Conservation (phyloP, 1,140 invertebrate genomes). For the Zaprionus taronus region DNA sequence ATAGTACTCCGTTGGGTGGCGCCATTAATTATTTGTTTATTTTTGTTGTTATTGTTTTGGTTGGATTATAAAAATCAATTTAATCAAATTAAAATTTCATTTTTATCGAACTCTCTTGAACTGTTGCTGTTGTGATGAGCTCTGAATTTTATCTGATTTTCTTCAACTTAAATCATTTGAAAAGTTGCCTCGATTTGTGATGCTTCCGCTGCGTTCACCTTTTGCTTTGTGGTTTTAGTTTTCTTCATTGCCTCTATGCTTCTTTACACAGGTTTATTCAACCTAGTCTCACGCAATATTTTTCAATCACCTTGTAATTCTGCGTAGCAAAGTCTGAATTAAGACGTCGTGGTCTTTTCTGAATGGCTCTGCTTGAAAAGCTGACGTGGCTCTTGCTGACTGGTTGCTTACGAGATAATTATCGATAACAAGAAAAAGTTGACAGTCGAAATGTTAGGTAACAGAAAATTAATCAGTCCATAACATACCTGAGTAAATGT, state of each 20-base stretch:
- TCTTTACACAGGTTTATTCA: conserved; percentile 44
- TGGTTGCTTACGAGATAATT: conserved; percentile 25
- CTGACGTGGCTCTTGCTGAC: conserved; percentile 58
- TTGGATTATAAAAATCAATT: conserved; percentile 31
- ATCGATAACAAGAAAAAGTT: conserved; percentile 9
- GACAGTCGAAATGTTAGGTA: conserved; percentile 27
- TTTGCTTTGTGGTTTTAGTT: conserved; percentile 53
- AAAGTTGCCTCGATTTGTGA: conserved; percentile 38
- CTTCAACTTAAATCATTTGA: conserved; percentile 42
- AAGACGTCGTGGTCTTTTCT: conserved; percentile 83
- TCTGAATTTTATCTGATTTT: conserved; percentile 65
- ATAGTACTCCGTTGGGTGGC: conserved; percentile 70
- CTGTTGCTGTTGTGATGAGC: conserved; percentile 31
- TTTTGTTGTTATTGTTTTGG: conserved; percentile 29
- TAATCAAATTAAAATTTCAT: conserved; percentile 65
- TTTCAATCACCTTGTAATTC: conserved; percentile 61
- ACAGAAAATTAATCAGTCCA: background rate
- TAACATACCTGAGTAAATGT: background rate
- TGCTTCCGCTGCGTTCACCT: conserved; percentile 56
- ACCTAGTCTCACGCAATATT: conserved; percentile 68
- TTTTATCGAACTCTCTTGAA: conserved; percentile 29
- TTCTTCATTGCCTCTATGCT: conserved; percentile 67
- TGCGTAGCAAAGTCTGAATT: conserved; percentile 85
- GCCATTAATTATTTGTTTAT: conserved; percentile 48
- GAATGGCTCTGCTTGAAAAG: conserved; percentile 38